These are phyloP conservation scores for Aptenodytes forsteri DNA, from an alignment of 2,113 vertebrate genomes.

Conservation along the genomic window DNA sequence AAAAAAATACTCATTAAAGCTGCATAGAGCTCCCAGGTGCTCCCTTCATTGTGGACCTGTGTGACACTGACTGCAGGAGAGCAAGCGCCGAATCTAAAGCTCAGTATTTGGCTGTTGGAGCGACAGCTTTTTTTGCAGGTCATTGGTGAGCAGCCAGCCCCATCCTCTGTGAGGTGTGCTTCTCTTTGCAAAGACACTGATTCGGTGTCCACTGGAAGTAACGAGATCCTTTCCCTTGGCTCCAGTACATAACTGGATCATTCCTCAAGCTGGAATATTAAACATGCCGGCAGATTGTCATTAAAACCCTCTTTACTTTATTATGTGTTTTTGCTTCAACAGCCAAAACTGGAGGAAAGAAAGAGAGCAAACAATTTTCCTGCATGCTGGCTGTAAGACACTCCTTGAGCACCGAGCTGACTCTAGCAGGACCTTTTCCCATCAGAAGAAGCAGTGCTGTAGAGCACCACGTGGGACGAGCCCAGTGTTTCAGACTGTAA, in stretches of 20 bases:
- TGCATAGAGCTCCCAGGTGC: not conserved
- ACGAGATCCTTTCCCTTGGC: constrained; percentile 12
- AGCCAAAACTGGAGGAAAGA: constrained; percentile 36
- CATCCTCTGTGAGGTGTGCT: not conserved
- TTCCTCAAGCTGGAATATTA: constrained; percentile 60
- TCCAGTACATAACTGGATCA: constrained; percentile 15
- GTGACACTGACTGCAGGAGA: not conserved
- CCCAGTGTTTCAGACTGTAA: not conserved
- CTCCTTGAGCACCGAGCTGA: not conserved
- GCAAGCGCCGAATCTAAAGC: not conserved
- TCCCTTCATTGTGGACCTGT: not conserved
- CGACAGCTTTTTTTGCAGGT: not conserved
- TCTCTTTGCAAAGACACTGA: not conserved
- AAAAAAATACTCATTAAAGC: not conserved
- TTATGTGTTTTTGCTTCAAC: constrained; percentile 57
- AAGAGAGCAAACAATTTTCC: not conserved
- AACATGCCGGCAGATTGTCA: constrained; percentile 54
- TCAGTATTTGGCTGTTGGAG: not conserved
- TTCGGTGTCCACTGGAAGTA: not conserved
- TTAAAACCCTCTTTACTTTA: constrained; percentile 64
- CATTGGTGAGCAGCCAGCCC: not conserved
- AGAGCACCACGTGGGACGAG: not conserved
- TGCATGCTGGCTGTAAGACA: not conserved
- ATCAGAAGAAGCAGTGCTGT: not conserved
- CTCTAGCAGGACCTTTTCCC: not conserved